Evolutionary conservation across 2,888 invertebrate species (phyloP).

Genomic region (Strigamia crassipes): DNA sequence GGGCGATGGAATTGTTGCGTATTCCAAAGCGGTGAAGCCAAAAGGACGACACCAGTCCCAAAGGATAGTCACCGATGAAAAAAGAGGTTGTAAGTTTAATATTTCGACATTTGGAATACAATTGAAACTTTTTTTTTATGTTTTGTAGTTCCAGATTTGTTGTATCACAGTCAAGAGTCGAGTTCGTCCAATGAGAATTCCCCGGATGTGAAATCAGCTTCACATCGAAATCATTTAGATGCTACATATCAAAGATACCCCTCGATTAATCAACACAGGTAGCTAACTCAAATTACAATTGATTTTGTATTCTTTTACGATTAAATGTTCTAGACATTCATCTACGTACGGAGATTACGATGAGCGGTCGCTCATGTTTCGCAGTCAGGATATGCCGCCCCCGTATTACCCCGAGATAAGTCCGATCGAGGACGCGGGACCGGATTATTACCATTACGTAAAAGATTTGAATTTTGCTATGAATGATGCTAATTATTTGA

Average conservation of each 20-base stretch:
- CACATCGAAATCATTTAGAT: conserved; percentile 7
- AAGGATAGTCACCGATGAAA: not conserved
- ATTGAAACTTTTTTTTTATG: not conserved
- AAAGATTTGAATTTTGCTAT: conserved; percentile 3
- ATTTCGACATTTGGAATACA: not conserved
- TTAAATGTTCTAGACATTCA: not conserved
- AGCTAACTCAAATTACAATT: not conserved
- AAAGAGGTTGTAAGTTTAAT: not conserved
- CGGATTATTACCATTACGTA: conserved; percentile 25
- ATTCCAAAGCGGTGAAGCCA: not conserved
- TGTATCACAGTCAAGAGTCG: conserved; percentile 50
- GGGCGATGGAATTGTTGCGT: conserved; percentile 10
- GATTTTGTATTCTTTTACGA: not conserved
- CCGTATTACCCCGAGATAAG: conserved; percentile 39
- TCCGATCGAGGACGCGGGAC: not conserved
- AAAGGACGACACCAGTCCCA: not conserved
- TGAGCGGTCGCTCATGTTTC: conserved; percentile 35
- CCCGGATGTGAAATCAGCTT: not conserved
- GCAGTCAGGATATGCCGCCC: conserved; percentile 39
- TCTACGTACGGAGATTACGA: not conserved
- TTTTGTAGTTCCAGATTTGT: conserved; percentile 49
- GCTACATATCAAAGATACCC: conserved; percentile 42
- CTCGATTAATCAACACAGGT: conserved; percentile 23
- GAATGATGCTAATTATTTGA: not conserved
- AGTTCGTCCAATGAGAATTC: conserved; percentile 48